Evolutionary conservation across 1,140 invertebrate genomes (phyloP).

Genomic region (Caenorhabditis latens): DNA sequence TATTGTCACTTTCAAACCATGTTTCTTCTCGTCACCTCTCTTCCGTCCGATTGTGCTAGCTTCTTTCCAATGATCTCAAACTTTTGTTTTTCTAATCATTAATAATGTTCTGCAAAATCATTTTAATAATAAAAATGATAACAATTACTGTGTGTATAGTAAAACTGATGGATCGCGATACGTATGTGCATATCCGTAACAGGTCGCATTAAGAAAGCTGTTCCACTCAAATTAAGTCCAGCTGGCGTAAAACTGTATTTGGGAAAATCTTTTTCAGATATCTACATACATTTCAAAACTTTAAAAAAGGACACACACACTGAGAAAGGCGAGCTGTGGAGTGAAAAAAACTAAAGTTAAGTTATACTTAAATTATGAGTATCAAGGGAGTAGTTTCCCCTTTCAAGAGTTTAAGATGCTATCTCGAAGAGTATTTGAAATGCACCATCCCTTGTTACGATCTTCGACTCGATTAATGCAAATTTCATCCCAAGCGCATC

Average conservation of each 20-base stretch:
- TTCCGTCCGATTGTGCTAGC: constrained; percentile 43
- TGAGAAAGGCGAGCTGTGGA: neutral
- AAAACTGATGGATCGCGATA: no score
- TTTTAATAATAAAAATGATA: neutral
- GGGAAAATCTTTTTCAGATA: no score
- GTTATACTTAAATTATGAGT: constrained; percentile 51
- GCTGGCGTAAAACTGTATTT: no score
- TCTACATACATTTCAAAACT: neutral
- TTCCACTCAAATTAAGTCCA: no score
- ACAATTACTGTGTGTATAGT: no score
- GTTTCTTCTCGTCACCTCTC: neutral
- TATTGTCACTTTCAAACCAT: neutral
- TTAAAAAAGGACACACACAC: neutral
- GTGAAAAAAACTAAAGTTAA: neutral
- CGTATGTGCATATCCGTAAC: no score
- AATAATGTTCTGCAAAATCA: neutral
- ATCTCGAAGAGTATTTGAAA: constrained; percentile 67
- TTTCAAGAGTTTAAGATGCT: constrained; percentile 64
- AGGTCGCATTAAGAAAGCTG: no score
- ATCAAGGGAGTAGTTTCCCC: neutral
- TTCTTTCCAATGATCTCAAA: constrained; percentile 27
- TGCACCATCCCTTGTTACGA: constrained; percentile 66
- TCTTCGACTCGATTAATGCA: constrained; percentile 68
- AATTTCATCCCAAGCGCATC: constrained; percentile 67
- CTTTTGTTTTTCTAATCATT: constrained; percentile 29